A percentile compares a stretch with the other conserved stretches of the same genome.
phyloP scores from a whole-genome alignment of 2,797 vertebrate genomes.

The Spatula clypeata region DNA sequence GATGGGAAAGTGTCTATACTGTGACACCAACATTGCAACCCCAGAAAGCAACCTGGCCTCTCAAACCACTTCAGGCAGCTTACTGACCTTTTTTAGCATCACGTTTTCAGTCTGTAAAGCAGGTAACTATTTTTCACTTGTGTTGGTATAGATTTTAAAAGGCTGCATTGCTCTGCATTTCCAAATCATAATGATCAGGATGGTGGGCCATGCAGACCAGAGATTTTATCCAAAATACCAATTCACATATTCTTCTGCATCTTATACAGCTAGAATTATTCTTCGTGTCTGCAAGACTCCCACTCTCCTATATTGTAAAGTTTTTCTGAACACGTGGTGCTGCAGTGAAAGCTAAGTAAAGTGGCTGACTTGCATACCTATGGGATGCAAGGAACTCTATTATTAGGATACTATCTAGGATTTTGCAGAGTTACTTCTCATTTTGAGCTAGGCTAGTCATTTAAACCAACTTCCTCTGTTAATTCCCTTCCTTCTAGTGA shows the following conservation, averaged over 20 bases:
- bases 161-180: background rate
- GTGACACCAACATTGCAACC: background rate
- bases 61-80: background rate
- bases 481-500: background rate
- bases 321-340: background rate
- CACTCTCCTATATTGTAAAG: background rate
- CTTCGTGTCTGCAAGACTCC: background rate
- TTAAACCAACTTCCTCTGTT: background rate
- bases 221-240: background rate
- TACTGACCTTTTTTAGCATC: background rate
- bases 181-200: background rate
- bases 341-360: background rate
- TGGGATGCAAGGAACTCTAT: background rate
- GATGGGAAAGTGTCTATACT: background rate
- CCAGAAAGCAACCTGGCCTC: background rate
- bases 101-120: background rate
- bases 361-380: background rate
- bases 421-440: background rate
- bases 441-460: background rate
- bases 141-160: background rate
- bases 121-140: background rate
- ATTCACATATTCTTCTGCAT: background rate
- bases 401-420: background rate
- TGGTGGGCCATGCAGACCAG: background rate
- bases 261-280: background rate